phyloP scores from a whole-genome alignment of 92 coral and sea anemone species.

The Micromussa lordhowensis region DNA sequence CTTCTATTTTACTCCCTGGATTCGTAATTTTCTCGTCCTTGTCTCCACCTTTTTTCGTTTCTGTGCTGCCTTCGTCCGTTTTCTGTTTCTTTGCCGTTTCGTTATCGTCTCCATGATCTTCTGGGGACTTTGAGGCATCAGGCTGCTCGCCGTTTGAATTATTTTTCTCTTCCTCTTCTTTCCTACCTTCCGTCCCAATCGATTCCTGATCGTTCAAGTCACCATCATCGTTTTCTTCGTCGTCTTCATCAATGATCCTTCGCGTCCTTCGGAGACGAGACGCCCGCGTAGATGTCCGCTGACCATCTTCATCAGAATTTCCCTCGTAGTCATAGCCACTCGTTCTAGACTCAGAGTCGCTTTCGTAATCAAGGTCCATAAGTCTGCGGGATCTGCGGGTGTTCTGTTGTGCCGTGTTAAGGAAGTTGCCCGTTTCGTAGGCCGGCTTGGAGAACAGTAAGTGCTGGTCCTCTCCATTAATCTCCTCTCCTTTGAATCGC shows the following conservation, averaged over 20 bases:
- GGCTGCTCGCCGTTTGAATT: neutral
- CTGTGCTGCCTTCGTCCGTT: neutral
- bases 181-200: constrained; percentile 4
- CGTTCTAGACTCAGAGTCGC: constrained; percentile 87
- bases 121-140: neutral
- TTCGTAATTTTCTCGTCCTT: constrained; percentile 7
- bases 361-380: constrained; percentile 76
- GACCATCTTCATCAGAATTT: constrained; percentile 78
- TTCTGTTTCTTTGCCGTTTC: neutral
- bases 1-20: constrained; percentile 1
- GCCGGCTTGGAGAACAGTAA: constrained; percentile 51
- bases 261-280: constrained; percentile 79
- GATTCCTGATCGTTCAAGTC: constrained; percentile 23
- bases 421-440: constrained; percentile 32
- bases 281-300: constrained; percentile 74
- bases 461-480: constrained; percentile 43
- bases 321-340: constrained; percentile 81
- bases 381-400: constrained; percentile 86
- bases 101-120: neutral
- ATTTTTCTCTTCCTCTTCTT: constrained; percentile 7
- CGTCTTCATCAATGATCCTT: constrained; percentile 70
- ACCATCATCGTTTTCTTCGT: constrained; percentile 31
- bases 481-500: constrained; percentile 70
- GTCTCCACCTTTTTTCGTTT: neutral
- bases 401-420: constrained; percentile 2